Percentiles rank a stretch among this genome's conserved stretches.
Evolutionary conservation across 1,140 invertebrate species (phyloP).

Genomic region (Sminthurides bifidus): DNA sequence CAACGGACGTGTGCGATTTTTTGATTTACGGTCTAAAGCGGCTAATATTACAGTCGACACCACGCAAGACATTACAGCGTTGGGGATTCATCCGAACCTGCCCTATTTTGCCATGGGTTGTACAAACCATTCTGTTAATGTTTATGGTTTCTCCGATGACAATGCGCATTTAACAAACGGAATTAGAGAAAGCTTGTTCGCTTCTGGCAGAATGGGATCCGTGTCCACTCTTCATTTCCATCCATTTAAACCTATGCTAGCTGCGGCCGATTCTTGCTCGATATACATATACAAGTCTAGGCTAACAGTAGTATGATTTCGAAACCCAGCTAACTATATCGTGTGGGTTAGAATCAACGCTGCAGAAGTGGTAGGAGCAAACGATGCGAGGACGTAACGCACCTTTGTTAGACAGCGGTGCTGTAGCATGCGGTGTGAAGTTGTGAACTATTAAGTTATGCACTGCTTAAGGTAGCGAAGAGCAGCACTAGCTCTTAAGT

Average conservation of each 20-base stretch:
- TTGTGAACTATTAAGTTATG: too few relatives aligned
- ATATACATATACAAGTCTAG: constrained; percentile 28
- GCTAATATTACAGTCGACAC: constrained; percentile 26
- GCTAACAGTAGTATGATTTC: not conserved
- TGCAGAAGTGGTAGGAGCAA: too few relatives aligned
- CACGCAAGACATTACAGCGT: constrained; percentile 22
- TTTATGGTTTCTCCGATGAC: constrained; percentile 36
- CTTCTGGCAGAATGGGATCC: constrained; percentile 27
- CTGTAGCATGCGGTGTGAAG: too few relatives aligned
- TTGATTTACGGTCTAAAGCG: constrained; percentile 22
- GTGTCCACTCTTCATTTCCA: constrained; percentile 29
- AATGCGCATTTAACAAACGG: constrained; percentile 24
- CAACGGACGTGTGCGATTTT: constrained; percentile 48
- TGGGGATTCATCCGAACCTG: constrained; percentile 26
- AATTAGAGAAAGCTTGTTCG: constrained; percentile 27
- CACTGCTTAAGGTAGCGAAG: constrained; percentile 2
- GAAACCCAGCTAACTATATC: too few relatives aligned
- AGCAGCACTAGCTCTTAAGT: not conserved
- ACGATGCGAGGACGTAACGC: too few relatives aligned
- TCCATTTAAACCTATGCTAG: constrained; percentile 22
- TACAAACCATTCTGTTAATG: constrained; percentile 63
- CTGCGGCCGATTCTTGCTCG: constrained; percentile 26
- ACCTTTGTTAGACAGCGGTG: too few relatives aligned
- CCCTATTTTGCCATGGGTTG: constrained; percentile 52
- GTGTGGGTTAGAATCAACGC: too few relatives aligned